A percentile compares a stretch with the other conserved stretches of the same genome.
Evolutionary conservation across 2,888 invertebrate species (phyloP).

Genomic region (Acrocyrtus sp.): DNA sequence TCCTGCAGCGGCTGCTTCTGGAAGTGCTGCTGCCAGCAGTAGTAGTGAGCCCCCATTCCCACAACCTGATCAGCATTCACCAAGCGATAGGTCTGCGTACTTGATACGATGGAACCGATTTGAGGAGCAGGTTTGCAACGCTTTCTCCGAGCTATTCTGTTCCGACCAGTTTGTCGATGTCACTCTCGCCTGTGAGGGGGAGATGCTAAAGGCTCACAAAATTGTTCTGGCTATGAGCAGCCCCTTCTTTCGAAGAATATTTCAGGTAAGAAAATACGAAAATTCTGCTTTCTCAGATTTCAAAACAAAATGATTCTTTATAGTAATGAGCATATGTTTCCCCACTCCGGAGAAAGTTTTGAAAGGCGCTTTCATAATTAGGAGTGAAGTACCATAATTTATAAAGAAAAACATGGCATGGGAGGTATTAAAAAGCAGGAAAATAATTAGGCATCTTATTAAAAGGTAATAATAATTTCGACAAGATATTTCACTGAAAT

Average conservation of each 20-base stretch:
- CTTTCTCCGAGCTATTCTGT: constrained; percentile 55
- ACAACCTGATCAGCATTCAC: no score
- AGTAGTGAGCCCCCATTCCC: not conserved
- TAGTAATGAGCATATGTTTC: no score
- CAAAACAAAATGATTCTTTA: no score
- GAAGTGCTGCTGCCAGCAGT: not conserved
- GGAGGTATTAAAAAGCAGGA: no score
- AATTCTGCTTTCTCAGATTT: no score
- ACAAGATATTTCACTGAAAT: no score
- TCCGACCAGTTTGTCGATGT: constrained; percentile 58
- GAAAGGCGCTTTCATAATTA: no score
- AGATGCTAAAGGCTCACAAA: constrained; percentile 94
- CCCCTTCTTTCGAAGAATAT: constrained; percentile 79
- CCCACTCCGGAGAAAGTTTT: no score
- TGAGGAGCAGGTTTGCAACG: constrained; percentile 55
- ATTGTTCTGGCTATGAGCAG: constrained; percentile 96
- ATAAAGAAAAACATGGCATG: no score
- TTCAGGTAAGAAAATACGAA: constrained; percentile 46
- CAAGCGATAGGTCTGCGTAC: constrained; percentile 31
- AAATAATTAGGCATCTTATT: no score
- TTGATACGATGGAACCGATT: constrained; percentile 59
- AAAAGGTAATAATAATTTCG: no score
- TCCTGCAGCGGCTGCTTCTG: not conserved
- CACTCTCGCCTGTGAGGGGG: constrained; percentile 77
- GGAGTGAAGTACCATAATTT: no score